phyloP scores from a whole-genome alignment of 2,888 invertebrate genomes.

The Meghimatium bilineatum region DNA sequence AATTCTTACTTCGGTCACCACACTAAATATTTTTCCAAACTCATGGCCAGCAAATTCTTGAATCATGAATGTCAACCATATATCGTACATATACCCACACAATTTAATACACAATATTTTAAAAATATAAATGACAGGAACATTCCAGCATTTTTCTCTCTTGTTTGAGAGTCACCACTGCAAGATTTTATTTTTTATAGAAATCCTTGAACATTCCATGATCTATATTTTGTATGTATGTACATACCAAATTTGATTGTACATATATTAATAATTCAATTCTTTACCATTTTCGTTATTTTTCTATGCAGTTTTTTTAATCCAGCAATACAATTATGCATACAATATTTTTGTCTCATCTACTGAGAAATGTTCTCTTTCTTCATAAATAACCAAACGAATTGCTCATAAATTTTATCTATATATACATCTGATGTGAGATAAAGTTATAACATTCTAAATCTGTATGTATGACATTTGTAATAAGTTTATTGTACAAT shows the following conservation, averaged over 20 bases:
- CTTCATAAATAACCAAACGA: neutral
- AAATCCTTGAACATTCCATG: neutral
- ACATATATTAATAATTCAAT: neutral
- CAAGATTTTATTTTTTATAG: neutral
- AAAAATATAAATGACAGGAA: too few relatives aligned
- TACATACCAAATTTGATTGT: neutral
- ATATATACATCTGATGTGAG: neutral
- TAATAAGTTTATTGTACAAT: too few relatives aligned
- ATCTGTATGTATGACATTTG: neutral
- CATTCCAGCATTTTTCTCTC: neutral
- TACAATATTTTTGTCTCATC: neutral
- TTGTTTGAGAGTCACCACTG: neutral
- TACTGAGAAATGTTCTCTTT: neutral
- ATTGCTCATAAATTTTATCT: neutral
- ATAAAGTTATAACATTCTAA: neutral
- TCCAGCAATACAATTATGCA: constrained; percentile 12
- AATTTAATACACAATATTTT: too few relatives aligned
- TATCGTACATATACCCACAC: too few relatives aligned
- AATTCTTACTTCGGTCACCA: too few relatives aligned
- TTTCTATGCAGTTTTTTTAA: neutral
- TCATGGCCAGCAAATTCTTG: too few relatives aligned
- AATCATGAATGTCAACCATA: too few relatives aligned
- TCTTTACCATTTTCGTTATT: neutral
- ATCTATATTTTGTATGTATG: neutral
- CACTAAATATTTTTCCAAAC: too few relatives aligned